Evolutionary conservation across 2,888 invertebrate genomes (phyloP), one percentile per base, ranked within the genome.

Genomic region (Myopa testacea): DNA sequence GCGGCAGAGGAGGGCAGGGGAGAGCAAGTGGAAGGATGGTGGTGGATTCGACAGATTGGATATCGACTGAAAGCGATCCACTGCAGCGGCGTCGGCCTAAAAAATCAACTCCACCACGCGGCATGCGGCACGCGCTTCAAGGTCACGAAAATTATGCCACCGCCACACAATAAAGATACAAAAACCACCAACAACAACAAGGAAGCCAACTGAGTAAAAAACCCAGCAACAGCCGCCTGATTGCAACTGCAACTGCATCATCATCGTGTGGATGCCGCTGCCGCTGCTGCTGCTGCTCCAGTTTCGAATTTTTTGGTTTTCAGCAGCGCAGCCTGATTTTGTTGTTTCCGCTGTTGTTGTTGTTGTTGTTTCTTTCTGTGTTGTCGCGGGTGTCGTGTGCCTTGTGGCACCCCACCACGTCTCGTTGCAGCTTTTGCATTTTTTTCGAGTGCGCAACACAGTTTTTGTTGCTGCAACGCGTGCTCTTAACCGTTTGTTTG

Each of bases 371-470:
- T 58, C 55, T 75, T 74, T 65, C 65, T 38, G 60, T 67, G 74
- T 69, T 63, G 69, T 55, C 73, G 63, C 60, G 78, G 75, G 16
- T 63, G 63, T 80, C 84, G 85, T 84, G 84, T 85, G 85, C 85
- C 85, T 81, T 16, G 1, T 79, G 80, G 50, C 78, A 10, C 19
- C 14, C 69, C n/a, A n/a, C 14, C n/a, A 6, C 12, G 6, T 50
- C 37, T 19, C 26, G 12, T 6, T n/a, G 4, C 3, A 12, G 12
- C 19, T 69, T 40, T 69, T 45, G 45, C 34, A 52, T 55, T 70
- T 70, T 5, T 37, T 26, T 55, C 10, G n/a, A 6, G 16, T 1
- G 8, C 40, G 26, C 67, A 38, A 6, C 38, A 37, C 37, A 37
- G 65, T 34, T 62, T 14, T 62, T 26, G 62, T 19, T 62, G 62